Percentiles rank a stretch among this genome's conserved stretches.
Conservation (phyloP, 2,797 vertebrate species). For the Cyclura pinguis region DNA sequence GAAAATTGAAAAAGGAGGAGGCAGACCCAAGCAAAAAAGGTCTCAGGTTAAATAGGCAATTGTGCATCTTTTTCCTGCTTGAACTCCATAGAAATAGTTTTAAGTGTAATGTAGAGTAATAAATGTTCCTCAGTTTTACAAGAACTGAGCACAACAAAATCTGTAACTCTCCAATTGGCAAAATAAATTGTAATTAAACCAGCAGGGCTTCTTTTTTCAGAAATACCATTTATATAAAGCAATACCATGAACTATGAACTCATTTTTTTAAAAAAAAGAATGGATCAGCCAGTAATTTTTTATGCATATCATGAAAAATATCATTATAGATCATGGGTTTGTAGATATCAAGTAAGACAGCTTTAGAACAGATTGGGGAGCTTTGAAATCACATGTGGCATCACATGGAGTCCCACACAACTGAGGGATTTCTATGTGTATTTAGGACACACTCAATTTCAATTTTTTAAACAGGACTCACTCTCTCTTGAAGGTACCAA, state of each 20-base stretch:
- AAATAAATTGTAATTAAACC: slow-evolving; percentile 10
- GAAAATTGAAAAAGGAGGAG: slow-evolving; percentile 26
- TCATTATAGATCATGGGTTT: not conserved
- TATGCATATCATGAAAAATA: not conserved
- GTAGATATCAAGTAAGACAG: not conserved
- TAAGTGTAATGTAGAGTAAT: not conserved
- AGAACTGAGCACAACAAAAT: not conserved
- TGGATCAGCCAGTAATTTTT: not conserved
- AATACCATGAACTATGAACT: not conserved
- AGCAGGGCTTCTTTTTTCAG: not conserved
- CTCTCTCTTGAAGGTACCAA: not conserved
- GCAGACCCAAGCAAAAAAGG: not conserved
- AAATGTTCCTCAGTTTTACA: not conserved
- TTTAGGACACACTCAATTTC: not conserved
- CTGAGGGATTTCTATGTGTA: not conserved
- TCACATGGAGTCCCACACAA: not conserved
- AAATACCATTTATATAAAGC: not conserved
- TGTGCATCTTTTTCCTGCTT: not conserved
- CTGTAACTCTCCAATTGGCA: not conserved
- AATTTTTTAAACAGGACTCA: not conserved
- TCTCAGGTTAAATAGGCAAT: slow-evolving; percentile 4
- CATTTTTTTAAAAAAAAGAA: not conserved
- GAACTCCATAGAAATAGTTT: not conserved
- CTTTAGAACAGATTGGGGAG: not conserved
- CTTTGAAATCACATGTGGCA: not conserved